Evolutionary conservation across 2,888 invertebrate species (phyloP), one percentile per base, ranked within the genome.

Genomic region (Oxyteleia sp.): DNA sequence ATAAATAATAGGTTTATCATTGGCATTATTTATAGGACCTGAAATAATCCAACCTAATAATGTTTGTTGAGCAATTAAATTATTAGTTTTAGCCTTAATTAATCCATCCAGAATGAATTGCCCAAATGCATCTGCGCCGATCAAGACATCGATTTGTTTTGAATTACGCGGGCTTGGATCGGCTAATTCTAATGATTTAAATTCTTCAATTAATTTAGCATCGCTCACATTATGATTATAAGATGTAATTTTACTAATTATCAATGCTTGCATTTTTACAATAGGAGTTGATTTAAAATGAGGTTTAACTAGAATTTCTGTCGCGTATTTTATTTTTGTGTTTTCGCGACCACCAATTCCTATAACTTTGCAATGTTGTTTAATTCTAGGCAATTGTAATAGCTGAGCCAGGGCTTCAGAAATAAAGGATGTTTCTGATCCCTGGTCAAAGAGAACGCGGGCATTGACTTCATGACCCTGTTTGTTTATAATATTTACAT

Each of bases 361-460:
- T 16, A 47, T 47, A 15, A 47, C 3, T 10, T 1, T 2, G 18
- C 47, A 47, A 1, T 16, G 18, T 18, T 3, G 16, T 7, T 16
- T 16, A 5, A 18, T 18, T 4, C 47, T 13, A 1, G 16, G 4
- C 11, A 47, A 18, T 16, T 16, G 18, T 20, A 47, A 47, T 18
- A 18, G 10, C 10, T 47, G 47, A 1, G 20, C 18, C 10, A 47
- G 18, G 7, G 1, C 3, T 15, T 43, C 15, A 13, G 43, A 18
- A 18, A 47, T 47, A 47, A 47, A 47, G 2, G 47, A 47, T 16
- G 20, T 16, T 18, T 18, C 47, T 2, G 47, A 47, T 7, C 47
- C 20, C 10, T 47, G 47, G 8, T 18, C 47, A 18, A 47, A 5
- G 5, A 47, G 10, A 0, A 18, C 47, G 2, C 18, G 4, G 4